Evolutionary conservation across 2,797 vertebrate genomes (phyloP).

Genomic region (Hylomyscus alleni): DNA sequence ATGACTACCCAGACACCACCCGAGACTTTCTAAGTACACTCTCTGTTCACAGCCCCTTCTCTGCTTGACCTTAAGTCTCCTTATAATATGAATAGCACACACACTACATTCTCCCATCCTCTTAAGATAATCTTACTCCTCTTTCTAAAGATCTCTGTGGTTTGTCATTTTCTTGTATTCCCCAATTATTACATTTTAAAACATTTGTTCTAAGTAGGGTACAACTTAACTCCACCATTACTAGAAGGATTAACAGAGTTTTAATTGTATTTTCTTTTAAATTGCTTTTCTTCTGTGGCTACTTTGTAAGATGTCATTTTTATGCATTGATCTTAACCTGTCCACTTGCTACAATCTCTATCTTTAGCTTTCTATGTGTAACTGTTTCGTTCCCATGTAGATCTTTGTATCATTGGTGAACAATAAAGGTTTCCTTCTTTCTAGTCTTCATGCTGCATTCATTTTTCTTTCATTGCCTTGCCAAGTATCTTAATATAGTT

Average conservation of each 20-base stretch:
- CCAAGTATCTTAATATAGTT: slow-evolving; percentile 5
- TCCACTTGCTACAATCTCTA: background rate
- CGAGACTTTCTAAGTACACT: background rate
- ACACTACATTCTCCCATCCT: background rate
- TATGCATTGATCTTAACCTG: background rate
- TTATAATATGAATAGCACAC: accelerated
- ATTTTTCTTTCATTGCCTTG: background rate
- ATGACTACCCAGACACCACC: background rate
- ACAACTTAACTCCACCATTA: background rate
- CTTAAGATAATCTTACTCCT: background rate
- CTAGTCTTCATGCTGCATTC: background rate
- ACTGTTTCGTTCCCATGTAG: background rate
- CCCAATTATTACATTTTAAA: background rate
- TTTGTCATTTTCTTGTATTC: background rate
- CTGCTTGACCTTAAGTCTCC: background rate
- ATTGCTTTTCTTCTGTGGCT: background rate
- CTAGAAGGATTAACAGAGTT: background rate
- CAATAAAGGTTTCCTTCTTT: slow-evolving; percentile 14
- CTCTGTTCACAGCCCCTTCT: background rate
- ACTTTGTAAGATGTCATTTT: slow-evolving; percentile 5
- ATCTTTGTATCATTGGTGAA: background rate
- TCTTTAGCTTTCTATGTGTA: background rate
- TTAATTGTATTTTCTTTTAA: background rate
- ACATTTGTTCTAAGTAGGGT: background rate
- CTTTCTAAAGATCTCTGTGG: background rate